These are phyloP conservation scores for Trinectes maculatus DNA, from an alignment of 2,113 vertebrate species.

Conservation along the genomic window DNA sequence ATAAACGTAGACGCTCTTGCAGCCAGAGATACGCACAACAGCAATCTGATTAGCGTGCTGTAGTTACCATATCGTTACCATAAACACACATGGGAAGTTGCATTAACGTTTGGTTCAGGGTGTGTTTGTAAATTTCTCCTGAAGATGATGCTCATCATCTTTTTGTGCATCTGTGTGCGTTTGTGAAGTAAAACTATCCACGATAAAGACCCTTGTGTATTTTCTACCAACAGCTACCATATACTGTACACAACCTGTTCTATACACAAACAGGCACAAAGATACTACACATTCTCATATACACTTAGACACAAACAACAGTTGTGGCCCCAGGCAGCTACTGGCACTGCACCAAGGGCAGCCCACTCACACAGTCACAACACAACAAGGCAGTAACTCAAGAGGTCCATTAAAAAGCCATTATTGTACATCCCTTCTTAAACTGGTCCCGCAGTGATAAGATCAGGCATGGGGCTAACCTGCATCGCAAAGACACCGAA, in stretches of 20 bases:
- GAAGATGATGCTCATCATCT: background rate
- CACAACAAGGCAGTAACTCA: conserved; percentile 49
- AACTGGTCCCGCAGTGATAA: conserved; percentile 23
- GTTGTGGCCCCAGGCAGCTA: conserved; percentile 18
- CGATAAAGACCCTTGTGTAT: too few relatives aligned
- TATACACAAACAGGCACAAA: too few relatives aligned
- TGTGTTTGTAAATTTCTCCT: conserved; percentile 34
- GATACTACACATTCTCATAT: background rate
- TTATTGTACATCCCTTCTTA: conserved; percentile 38
- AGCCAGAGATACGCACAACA: background rate
- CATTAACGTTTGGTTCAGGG: conserved; percentile 31
- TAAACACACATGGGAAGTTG: conserved; percentile 10
- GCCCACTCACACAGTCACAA: conserved; percentile 41
- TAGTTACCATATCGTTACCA: conserved; percentile 22
- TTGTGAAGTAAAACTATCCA: background rate
- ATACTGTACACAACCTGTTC: too few relatives aligned
- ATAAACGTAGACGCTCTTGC: background rate
- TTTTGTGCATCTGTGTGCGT: background rate
- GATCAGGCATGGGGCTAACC: background rate
- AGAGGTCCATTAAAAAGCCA: conserved; percentile 54
- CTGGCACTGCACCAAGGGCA: conserved; percentile 42
- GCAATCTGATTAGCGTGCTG: background rate
- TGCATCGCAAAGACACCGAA: background rate
- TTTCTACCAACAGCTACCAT: too few relatives aligned
- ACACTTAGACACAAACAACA: background rate